Conservation (phyloP, 1,140 invertebrate species). For the Polypedilum vanderplanki region DNA sequence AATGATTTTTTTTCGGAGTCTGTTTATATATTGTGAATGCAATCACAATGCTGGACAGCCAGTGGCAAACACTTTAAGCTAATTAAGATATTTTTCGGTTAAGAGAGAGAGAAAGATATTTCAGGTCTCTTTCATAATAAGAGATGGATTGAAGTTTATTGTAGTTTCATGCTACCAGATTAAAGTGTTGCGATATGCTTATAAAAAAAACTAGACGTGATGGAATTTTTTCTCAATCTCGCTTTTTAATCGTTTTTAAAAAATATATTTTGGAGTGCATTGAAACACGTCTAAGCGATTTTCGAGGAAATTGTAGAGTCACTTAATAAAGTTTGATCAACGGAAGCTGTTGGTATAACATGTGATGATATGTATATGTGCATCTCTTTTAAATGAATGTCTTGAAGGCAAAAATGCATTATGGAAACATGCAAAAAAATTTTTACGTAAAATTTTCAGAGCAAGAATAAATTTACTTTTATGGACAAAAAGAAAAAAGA, state of each 20-base stretch:
- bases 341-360: neutral
- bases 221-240: slow-evolving; percentile 21
- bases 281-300: neutral
- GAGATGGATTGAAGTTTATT: too few relatives aligned
- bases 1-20: neutral
- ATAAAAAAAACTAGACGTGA: neutral
- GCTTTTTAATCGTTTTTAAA: too few relatives aligned
- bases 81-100: neutral
- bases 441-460: neutral
- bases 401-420: too few relatives aligned
- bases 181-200: slow-evolving; percentile 20
- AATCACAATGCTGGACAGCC: neutral
- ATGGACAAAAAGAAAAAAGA: neutral
- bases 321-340: neutral
- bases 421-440: neutral
- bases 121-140: neutral
- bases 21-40: neutral
- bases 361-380: neutral
- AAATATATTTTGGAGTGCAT: neutral
- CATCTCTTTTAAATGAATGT: neutral
- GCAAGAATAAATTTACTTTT: neutral
- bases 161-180: neutral
- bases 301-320: neutral
- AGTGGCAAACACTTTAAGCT: slow-evolving; percentile 6
- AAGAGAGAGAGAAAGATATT: neutral